Evolutionary conservation across 1,140 invertebrate species (phyloP).

Genomic region (Mamestra configurata): DNA sequence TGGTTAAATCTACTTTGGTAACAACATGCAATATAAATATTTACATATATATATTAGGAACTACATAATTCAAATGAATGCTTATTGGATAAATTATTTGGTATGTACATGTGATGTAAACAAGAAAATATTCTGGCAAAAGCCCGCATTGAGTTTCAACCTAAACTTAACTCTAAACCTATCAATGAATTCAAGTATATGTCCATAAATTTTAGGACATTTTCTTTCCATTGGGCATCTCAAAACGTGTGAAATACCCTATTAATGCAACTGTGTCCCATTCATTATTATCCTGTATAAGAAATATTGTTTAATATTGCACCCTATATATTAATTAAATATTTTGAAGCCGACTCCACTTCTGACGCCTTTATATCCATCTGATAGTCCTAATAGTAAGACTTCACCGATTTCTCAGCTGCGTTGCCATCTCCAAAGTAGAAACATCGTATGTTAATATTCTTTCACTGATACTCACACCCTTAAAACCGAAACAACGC

Average conservation of each 20-base stretch:
- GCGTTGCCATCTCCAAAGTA: no score
- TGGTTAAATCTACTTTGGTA: slow-evolving; percentile 51
- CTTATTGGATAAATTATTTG: neutral
- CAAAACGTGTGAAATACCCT: neutral
- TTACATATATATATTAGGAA: slow-evolving; percentile 43
- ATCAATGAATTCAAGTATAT: neutral
- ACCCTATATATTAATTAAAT: neutral
- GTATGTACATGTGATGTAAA: neutral
- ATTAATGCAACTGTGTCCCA: neutral
- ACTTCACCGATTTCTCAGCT: no score
- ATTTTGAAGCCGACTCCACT: neutral
- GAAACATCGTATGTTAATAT: no score
- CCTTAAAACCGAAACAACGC: no score
- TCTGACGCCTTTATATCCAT: no score
- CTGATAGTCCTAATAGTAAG: no score
- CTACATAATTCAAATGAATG: slow-evolving; percentile 26
- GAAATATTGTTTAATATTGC: neutral
- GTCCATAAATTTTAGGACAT: neutral
- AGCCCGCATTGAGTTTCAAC: neutral
- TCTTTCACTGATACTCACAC: no score
- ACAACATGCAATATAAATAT: slow-evolving; percentile 10
- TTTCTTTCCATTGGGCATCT: neutral
- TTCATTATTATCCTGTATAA: neutral
- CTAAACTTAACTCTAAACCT: neutral
- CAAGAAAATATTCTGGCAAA: neutral